A percentile compares a stretch with the other conserved stretches of the same genome.
These are phyloP conservation scores for Philopedon plagiatum DNA, from an alignment of 2,888 invertebrate genomes.

Conservation along the genomic window DNA sequence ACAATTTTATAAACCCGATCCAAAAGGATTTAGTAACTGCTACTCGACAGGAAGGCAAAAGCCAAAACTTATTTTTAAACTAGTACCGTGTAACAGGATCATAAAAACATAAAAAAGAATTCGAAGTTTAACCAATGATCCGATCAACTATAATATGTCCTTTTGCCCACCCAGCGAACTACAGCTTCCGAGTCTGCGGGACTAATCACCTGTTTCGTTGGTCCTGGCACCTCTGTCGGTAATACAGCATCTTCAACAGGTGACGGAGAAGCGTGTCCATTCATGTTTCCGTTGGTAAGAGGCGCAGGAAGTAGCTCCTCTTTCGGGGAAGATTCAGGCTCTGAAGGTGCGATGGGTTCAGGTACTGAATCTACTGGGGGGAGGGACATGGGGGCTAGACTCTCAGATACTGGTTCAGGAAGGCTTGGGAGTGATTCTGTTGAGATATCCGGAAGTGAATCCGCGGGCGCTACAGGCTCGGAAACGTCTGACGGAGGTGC, in stretches of 20 bases:
- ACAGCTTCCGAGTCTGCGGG: constrained; percentile 35
- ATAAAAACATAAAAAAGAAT: not conserved
- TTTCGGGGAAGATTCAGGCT: constrained; percentile 39
- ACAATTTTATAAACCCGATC: constrained; percentile 12
- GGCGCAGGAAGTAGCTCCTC: constrained; percentile 48
- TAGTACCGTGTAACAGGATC: not conserved
- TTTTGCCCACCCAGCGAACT: constrained; percentile 44
- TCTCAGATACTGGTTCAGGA: constrained; percentile 65
- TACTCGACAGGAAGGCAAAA: not conserved
- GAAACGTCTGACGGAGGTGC: constrained; percentile 39
- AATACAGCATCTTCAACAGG: constrained; percentile 59
- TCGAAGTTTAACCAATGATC: constrained; percentile 15
- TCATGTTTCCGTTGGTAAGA: constrained; percentile 66
- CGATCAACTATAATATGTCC: constrained; percentile 12
- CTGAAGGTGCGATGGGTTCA: constrained; percentile 62
- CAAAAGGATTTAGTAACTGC: not conserved
- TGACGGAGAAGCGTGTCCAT: constrained; percentile 65
- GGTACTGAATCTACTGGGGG: constrained; percentile 67
- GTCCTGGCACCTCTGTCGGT: constrained; percentile 66
- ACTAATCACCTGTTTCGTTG: constrained; percentile 71
- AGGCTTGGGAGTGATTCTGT: constrained; percentile 66
- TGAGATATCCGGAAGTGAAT: constrained; percentile 67
- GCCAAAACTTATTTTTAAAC: not conserved
- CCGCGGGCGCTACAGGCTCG: constrained; percentile 63
- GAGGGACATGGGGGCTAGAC: constrained; percentile 67